Percentiles rank a stretch among this genome's conserved stretches.
Evolutionary conservation across 1,140 invertebrate genomes (phyloP).

Genomic region (Carcinoscorpius rotundicauda): DNA sequence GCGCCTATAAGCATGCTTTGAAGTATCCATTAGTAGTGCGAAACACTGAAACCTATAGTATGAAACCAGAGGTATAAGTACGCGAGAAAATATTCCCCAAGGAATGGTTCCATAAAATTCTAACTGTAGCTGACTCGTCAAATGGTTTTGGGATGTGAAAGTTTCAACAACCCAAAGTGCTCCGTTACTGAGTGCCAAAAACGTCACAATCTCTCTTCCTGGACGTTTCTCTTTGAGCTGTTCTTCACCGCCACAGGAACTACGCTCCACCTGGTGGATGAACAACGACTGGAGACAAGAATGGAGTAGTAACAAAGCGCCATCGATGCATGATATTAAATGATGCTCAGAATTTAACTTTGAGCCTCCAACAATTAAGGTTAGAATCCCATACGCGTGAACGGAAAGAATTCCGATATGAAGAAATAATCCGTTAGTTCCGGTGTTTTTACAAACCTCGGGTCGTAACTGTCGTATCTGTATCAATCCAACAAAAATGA

Average conservation of each 20-base stretch:
- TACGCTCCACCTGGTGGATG: constrained; percentile 17
- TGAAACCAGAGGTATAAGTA: constrained; percentile 51
- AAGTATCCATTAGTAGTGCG: constrained; percentile 53
- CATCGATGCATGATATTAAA: constrained; percentile 38
- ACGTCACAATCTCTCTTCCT: constrained; percentile 51
- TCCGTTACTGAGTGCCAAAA: constrained; percentile 51
- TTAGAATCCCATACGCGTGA: constrained; percentile 37
- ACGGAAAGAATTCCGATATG: constrained; percentile 44
- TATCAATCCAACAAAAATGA: constrained; percentile 34
- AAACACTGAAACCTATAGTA: constrained; percentile 58
- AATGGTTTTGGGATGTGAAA: constrained; percentile 49
- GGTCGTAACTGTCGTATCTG: constrained; percentile 31
- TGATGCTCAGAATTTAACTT: constrained; percentile 29
- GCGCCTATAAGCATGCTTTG: no score
- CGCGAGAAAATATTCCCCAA: constrained; percentile 52
- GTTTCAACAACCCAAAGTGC: constrained; percentile 55
- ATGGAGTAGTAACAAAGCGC: constrained; percentile 42
- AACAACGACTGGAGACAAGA: constrained; percentile 26
- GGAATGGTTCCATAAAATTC: constrained; percentile 51
- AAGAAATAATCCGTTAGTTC: constrained; percentile 23
- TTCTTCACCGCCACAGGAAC: constrained; percentile 16
- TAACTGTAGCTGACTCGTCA: constrained; percentile 44
- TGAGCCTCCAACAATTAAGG: constrained; percentile 35
- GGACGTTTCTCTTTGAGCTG: constrained; percentile 9
- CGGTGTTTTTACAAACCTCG: constrained; percentile 8